Base-by-base conservation (phyloP, 35 echinoderm and acorn worm genomes). In the Strongylocentrotus purpuratus region DNA sequence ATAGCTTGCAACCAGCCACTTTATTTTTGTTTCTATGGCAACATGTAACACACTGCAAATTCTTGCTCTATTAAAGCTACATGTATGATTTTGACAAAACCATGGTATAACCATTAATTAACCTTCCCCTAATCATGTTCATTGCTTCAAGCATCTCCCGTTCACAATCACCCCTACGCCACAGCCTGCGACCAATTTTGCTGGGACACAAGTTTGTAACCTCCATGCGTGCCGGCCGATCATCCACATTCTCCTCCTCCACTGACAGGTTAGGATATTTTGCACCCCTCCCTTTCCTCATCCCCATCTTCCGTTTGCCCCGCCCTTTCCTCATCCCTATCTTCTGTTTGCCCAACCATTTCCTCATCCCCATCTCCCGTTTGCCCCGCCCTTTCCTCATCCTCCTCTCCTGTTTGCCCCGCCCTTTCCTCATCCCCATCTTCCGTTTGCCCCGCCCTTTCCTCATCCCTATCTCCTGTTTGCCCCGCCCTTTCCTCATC, bases 211-310 rank as follows among this genome's bases (percentile, higher is more conserved):
- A 93, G 91, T 58, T 93, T 93, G 91, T 58, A 33, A 50, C 91
- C 45, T 93, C 91, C 91, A 93, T 93, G 45, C 91, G 91, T 47
- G 91, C 91, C 45, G 91, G 91, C 46, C 46, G 91, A 46, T 93
- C 91, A 93, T 93, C 91, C 91, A 93, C 91, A 46, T 93, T 93
- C 91, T 93, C 91, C 46, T 93, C 91, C 91, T 93, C 91, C 87
- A 14, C 87, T 20, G 91, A 50, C 45, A 93, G 91, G 91, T 93
- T 46, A 93, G 91, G 48, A 55, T 93, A 89, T 89, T 89, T 41
- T 89, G 87, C 31, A 89, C 87, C 87, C 87, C 33, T 45, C 65
- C 22, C 15, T 55, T 55, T 13, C 50, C 10, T 55, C 10, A 14
- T 13, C 50, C 50, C 65, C n/a, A n/a, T n/a, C n/a, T n/a, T n/a